Conservation (phyloP, 2,797 vertebrate species). For the Aotus griseimembra region DNA sequence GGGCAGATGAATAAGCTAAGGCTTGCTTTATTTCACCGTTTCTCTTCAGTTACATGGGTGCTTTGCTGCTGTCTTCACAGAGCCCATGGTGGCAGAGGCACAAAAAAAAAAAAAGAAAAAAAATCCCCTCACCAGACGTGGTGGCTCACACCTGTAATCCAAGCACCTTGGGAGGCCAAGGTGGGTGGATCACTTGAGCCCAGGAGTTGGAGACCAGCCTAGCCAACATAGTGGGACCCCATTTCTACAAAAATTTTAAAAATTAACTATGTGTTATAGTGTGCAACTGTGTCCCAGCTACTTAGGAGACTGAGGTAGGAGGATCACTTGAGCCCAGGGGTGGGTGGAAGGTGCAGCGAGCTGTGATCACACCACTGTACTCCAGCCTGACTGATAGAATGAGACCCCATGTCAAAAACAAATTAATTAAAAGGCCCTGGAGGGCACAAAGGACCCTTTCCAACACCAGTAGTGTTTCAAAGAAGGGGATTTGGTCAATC, state of each 20-base stretch:
- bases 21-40: neutral
- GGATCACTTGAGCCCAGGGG: neutral
- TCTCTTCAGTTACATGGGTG: neutral
- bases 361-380: neutral
- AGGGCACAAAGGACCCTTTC: neutral
- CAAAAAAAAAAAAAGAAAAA: neutral
- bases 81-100: neutral
- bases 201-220: neutral
- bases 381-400: neutral
- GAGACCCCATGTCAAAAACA: neutral
- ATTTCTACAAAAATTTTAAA: neutral
- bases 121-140: neutral
- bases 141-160: neutral
- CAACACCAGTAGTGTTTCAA: neutral
- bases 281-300: neutral
- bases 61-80: neutral
- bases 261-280: neutral
- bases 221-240: neutral
- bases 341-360: neutral
- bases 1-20: neutral
- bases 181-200: neutral
- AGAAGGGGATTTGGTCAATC: neutral
- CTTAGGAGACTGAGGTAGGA: neutral
- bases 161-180: neutral
- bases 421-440: neutral